Conservation (phyloP, 2,797 vertebrate genomes). For the Characodon lateralis region DNA sequence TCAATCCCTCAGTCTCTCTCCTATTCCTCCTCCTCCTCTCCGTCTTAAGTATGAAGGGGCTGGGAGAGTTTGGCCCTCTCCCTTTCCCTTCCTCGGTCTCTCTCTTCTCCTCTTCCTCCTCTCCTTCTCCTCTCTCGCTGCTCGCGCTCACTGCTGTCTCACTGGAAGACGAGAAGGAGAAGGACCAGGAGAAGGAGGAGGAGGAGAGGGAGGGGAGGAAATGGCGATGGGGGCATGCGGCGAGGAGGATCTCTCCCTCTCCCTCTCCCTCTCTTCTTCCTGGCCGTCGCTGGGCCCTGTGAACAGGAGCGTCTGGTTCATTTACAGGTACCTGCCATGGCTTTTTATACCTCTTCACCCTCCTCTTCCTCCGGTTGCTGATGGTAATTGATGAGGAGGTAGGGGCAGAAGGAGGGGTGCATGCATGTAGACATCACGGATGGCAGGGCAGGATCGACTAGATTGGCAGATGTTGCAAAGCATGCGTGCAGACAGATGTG, state of each 20-base stretch:
- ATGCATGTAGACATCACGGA: slow-evolving; percentile 72
- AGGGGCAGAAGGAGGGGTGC: slow-evolving; percentile 30
- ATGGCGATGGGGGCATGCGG: slow-evolving; percentile 84
- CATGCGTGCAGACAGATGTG: slow-evolving; percentile 53
- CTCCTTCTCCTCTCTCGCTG: slow-evolving; percentile 65
- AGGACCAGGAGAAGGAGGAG: slow-evolving; percentile 76
- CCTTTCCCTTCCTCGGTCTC: slow-evolving; percentile 69
- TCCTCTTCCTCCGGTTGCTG: slow-evolving; percentile 48
- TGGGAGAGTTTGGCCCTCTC: slow-evolving; percentile 75
- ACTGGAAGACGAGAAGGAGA: slow-evolving; percentile 80
- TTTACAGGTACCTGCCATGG: slow-evolving; percentile 89
- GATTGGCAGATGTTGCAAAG: slow-evolving; percentile 74
- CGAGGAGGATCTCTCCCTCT: slow-evolving; percentile 84
- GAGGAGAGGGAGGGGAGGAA: slow-evolving; percentile 81
- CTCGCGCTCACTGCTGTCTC: slow-evolving; percentile 76
- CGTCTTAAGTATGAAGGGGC: slow-evolving; percentile 80
- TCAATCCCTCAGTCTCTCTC: slow-evolving; percentile 73
- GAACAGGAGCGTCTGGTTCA: slow-evolving; percentile 94
- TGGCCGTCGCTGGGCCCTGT: slow-evolving; percentile 92
- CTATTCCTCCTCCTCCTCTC: slow-evolving; percentile 59
- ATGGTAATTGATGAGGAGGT: slow-evolving; percentile 26
- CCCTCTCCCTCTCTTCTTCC: slow-evolving; percentile 91
- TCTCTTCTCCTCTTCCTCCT: slow-evolving; percentile 67
- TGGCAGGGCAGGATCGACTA: slow-evolving; percentile 63
- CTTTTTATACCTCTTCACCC: slow-evolving; percentile 70